Percentiles rank a stretch among this genome's conserved stretches.
Conservation (phyloP, 2,113 vertebrate species). For the Rana temporaria region DNA sequence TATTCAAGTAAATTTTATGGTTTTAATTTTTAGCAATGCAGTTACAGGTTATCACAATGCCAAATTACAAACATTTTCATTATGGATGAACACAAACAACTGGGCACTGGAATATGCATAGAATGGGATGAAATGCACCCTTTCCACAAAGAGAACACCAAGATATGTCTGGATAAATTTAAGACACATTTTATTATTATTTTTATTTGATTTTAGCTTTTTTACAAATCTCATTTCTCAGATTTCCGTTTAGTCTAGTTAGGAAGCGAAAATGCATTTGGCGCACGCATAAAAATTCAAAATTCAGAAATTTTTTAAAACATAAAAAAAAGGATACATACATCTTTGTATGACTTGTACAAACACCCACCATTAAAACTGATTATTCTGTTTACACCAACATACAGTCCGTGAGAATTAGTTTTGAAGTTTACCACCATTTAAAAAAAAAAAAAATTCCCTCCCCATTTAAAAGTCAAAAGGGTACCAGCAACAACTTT, state of each 20-base stretch:
- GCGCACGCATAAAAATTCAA: constrained; percentile 17
- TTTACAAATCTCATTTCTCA: constrained; percentile 7
- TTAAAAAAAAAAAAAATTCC: constrained; percentile 69
- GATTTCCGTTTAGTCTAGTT: not conserved
- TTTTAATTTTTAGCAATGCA: constrained; percentile 76
- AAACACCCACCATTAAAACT: not conserved
- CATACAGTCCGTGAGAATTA: not conserved
- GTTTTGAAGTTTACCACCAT: not conserved
- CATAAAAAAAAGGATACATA: not conserved
- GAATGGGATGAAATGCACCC: constrained; percentile 64
- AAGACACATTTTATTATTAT: constrained; percentile 70
- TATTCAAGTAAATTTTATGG: constrained; percentile 63
- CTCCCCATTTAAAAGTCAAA: constrained; percentile 61
- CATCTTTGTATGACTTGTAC: not conserved
- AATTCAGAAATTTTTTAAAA: not conserved
- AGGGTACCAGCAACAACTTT: constrained; percentile 74
- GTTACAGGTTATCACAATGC: constrained; percentile 87
- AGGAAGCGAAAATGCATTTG: constrained; percentile 2
- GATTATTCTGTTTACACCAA: not conserved
- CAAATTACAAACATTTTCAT: constrained; percentile 84
- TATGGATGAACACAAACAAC: constrained; percentile 78
- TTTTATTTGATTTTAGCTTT: too few relatives aligned
- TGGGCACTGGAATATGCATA: constrained; percentile 69
- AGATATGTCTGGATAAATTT: constrained; percentile 70
- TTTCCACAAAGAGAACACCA: constrained; percentile 69